These are phyloP conservation scores for Psittacus erithacus DNA, from an alignment of 2,113 vertebrate genomes.

Conservation along the genomic window DNA sequence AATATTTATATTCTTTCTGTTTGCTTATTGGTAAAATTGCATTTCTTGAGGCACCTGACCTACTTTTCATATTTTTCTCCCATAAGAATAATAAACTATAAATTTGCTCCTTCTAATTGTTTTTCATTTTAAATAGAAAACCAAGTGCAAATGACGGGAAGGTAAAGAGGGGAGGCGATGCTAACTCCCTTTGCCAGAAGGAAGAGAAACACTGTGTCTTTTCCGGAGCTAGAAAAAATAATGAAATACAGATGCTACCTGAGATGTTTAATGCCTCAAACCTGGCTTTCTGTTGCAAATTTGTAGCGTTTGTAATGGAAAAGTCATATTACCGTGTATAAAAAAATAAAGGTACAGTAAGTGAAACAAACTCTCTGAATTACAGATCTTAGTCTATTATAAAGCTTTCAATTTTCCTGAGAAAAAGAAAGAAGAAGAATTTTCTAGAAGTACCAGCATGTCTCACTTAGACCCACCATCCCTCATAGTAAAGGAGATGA, in stretches of 20 bases:
- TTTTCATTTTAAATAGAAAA: not conserved
- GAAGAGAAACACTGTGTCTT: not conserved
- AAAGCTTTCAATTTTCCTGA: not conserved
- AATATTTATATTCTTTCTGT: not conserved
- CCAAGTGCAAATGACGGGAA: not conserved
- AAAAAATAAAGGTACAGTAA: not conserved
- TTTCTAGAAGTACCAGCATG: not conserved
- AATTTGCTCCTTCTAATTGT: not conserved
- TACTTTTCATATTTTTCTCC: not conserved
- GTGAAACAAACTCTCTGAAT: not conserved
- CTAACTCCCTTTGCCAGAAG: not conserved
- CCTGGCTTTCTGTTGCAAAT: not conserved
- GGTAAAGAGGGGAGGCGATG: not conserved
- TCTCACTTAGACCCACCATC: not conserved
- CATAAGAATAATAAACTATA: not conserved
- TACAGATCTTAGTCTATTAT: not conserved
- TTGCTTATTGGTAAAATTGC: not conserved
- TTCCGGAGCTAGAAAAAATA: not conserved
- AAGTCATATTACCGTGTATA: not conserved
- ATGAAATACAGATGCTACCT: not conserved
- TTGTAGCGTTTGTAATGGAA: not conserved
- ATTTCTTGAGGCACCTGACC: conserved; percentile 1
- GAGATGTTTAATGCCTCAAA: not conserved
- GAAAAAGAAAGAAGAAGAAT: not conserved
- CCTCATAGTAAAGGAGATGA: not conserved